Evolutionary conservation across 1,140 invertebrate genomes (phyloP), one percentile per base, ranked within the genome.

Genomic region (Drosophila miranda): DNA sequence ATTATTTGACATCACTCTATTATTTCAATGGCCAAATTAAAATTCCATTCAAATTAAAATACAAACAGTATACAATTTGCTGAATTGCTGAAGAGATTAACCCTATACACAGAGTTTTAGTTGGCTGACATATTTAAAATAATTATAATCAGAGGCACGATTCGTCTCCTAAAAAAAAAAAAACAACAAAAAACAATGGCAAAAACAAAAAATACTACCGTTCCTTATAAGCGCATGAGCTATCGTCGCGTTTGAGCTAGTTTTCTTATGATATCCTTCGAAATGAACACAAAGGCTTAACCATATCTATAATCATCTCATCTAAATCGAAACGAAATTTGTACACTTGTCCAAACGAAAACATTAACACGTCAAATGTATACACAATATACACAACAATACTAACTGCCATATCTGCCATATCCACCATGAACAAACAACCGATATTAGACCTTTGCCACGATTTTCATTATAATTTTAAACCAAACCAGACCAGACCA

Each of bases 301-400:
- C 82, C 88, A 89, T 90, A 75, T 84, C 82, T 88, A 86, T 90
- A 90, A 90, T 90, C 89, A 90, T 90, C 89, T 90, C 86, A 91
- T 90, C 90, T 90, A 91, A 86, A 90, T 90, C 87, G 89, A 83
- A 90, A 87, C 71, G 61, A 84, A 90, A 75, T 60, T 62, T 62
- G 73, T 73, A 90, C 84, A 83, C 75, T 82, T 75, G 42, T 64
- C 48, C 30, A 77, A 80, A 76, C 75, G 48, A 52, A 60, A 52
- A 57, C 55, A 54, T 55, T 19, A 55, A 72, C 61, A 79, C 48
- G 54, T 14, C 51, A 38, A 49, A 53, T 41, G 34, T 21, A 66
- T 54, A 26, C 23, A 26, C 23, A 5, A 19, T 19, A 19, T 19
- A 67, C 56, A 44, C 52, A 45, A 63, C 57, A 43, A 16, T 26